phyloP scores from a whole-genome alignment of 2,113 vertebrate genomes.

The Electrona antarctica region DNA sequence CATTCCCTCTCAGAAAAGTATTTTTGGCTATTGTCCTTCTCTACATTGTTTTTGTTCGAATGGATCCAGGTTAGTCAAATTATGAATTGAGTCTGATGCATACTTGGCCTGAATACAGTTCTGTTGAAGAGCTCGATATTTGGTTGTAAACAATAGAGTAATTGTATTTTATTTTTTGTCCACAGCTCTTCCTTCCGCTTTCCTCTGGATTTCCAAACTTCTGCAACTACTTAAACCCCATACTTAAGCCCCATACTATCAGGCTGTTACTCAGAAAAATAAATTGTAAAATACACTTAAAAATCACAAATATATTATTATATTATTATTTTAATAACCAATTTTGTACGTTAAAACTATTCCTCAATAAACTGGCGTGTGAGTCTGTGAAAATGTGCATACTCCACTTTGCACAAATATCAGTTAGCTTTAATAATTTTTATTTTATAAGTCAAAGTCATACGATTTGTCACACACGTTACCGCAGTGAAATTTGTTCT shows the following conservation, averaged over 20 bases:
- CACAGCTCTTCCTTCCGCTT: conserved; percentile 75
- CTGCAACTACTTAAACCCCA: conserved; percentile 64
- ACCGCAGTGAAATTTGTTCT: too few species aligned
- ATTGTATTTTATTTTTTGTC: conserved; percentile 4
- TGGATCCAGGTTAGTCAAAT: conserved; percentile 86
- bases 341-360: background rate
- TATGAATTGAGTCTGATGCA: background rate
- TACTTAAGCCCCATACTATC: conserved; percentile 68
- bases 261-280: conserved; percentile 19
- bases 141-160: background rate
- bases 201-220: conserved; percentile 79
- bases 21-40: conserved; percentile 83
- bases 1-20: conserved; percentile 78
- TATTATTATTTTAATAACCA: background rate
- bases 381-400: too few species aligned
- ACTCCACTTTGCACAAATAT: too few species aligned
- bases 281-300: conserved; percentile 12
- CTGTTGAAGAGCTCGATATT: background rate
- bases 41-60: conserved; percentile 83
- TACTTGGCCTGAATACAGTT: background rate
- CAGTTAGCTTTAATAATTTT: too few species aligned
- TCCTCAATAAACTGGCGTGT: too few species aligned
- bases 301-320: too few species aligned
- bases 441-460: too few species aligned
- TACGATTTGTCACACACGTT: too few species aligned